Evolutionary conservation across 2,797 vertebrate species (phyloP).

Genomic region (Microtus californicus): DNA sequence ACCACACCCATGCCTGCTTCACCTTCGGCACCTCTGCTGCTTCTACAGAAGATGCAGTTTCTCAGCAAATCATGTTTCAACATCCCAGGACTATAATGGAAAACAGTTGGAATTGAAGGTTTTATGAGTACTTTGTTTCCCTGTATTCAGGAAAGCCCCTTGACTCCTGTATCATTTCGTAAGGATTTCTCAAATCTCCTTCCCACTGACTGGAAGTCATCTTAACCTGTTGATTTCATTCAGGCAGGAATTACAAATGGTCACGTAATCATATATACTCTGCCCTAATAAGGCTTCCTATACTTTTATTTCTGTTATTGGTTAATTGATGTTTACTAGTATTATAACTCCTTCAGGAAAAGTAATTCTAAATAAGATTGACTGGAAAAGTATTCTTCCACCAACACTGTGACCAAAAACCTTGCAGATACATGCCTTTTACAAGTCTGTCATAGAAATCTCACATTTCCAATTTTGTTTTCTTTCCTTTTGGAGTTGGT

Average conservation of each 20-base stretch:
- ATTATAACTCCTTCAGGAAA: background rate
- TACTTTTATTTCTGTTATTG: slow-evolving; percentile 6
- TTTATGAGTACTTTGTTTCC: background rate
- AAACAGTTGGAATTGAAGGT: background rate
- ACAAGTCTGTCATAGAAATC: background rate
- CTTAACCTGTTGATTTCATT: background rate
- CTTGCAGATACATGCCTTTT: background rate
- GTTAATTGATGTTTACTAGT: background rate
- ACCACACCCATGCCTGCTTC: background rate
- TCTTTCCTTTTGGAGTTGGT: background rate
- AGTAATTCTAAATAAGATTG: background rate
- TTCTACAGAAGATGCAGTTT: background rate
- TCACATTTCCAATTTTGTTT: background rate
- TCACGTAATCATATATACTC: background rate
- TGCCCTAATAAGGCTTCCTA: background rate
- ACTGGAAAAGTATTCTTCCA: background rate
- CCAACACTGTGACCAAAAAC: background rate
- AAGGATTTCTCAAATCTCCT: background rate
- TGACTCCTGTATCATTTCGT: background rate
- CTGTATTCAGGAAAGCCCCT: background rate
- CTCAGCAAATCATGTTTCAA: background rate
- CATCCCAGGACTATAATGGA: background rate
- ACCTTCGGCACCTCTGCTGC: background rate
- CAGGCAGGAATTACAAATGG: background rate
- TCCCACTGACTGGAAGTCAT: background rate